Evolutionary conservation across 30 jellyfish, hydroid and myxozoan genomes (phyloP).

Genomic region (Aurelia coerulea): DNA sequence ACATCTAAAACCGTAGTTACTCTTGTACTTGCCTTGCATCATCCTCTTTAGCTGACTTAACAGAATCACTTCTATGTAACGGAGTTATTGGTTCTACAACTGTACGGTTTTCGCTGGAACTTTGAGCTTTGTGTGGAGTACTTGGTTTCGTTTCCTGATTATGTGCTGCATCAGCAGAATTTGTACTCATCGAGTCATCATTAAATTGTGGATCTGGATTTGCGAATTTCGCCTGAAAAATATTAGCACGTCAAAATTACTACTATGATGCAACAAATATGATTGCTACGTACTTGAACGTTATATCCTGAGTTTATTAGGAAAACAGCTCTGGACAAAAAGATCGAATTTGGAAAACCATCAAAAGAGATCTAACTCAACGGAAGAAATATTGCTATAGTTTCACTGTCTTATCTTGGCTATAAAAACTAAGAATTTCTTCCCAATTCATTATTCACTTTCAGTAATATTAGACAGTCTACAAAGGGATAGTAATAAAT

Average conservation of each 20-base stretch:
- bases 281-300: no score
- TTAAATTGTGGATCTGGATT: slow-evolving; percentile 68
- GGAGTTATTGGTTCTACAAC: neutral
- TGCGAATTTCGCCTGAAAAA: slow-evolving; percentile 78
- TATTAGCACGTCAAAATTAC: neutral
- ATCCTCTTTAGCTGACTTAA: neutral
- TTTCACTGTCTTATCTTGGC: no score
- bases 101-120: neutral
- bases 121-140: slow-evolving; percentile 1
- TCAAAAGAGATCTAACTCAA: no score
- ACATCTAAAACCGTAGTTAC: no score
- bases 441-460: no score
- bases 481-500: no score
- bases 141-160: neutral
- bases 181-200: slow-evolving; percentile 36
- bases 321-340: no score
- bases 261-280: neutral
- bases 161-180: slow-evolving; percentile 3
- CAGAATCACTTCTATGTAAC: neutral
- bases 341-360: no score
- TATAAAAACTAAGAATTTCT: no score
- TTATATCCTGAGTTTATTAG: no score
- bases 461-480: no score
- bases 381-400: no score
- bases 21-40: neutral